A percentile compares a stretch with the other conserved stretches of the same genome.
These are phyloP conservation scores for Ciona savignyi DNA, from an alignment of 23 tunicate species.

Conservation along the genomic window DNA sequence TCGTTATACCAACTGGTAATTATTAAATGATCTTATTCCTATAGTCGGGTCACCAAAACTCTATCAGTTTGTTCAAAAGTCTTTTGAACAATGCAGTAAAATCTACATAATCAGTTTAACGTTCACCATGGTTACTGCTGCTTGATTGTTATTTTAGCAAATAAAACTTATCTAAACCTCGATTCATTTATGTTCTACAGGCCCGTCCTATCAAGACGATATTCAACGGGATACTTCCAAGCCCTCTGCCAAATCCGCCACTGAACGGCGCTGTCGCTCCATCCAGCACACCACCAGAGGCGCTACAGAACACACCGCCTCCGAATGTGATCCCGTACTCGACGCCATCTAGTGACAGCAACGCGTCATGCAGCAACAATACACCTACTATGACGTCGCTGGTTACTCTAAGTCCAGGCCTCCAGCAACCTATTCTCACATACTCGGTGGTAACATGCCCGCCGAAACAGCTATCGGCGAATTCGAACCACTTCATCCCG, in stretches of 20 bases:
- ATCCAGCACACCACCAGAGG: not conserved
- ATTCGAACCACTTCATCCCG: conserved; percentile 34
- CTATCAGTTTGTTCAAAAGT: no score
- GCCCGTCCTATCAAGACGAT: conserved; percentile 39
- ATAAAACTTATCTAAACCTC: not conserved
- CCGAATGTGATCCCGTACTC: not conserved
- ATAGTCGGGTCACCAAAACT: no score
- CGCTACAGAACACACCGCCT: not conserved
- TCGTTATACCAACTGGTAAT: no score
- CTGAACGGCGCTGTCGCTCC: conserved; percentile 1
- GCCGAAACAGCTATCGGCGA: conserved; percentile 35
- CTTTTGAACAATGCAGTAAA: not conserved
- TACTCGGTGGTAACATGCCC: conserved; percentile 53
- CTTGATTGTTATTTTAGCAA: no score
- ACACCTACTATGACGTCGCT: conserved; percentile 10
- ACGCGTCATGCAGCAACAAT: not conserved
- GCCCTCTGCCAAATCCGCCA: conserved; percentile 7
- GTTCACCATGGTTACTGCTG: no score
- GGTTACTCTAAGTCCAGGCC: no score
- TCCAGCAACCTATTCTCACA: conserved; percentile 63
- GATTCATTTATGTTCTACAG: conserved; percentile 4
- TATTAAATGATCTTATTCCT: no score
- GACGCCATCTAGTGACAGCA: conserved; percentile 5
- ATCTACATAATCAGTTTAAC: no score
- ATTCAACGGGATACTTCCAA: conserved; percentile 5